Base-by-base conservation (phyloP, 2,888 invertebrate genomes). In the Apomyelois bistriatella region DNA sequence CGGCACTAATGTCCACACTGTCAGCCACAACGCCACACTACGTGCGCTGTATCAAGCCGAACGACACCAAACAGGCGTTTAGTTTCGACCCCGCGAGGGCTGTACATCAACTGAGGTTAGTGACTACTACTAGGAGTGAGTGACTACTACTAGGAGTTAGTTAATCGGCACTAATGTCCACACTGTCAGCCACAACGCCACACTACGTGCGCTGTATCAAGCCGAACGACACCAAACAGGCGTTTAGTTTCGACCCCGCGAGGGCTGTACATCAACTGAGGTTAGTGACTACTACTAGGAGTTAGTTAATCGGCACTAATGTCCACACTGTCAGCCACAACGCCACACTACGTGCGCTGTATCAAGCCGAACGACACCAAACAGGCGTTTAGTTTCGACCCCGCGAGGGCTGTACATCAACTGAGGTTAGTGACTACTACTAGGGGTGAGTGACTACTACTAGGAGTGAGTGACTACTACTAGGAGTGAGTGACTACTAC, bases 141-240 rank as follows among this genome's bases (percentile, higher is more conserved):
- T 22, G n/a, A n/a, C n/a, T n/a, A n/a, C n/a, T n/a, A n/a, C n/a
- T n/a, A n/a, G n/a, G n/a, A n/a, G n/a, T n/a, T n/a, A n/a, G n/a
- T n/a, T n/a, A n/a, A n/a, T 95, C 95, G n/a, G 94, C 96, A 58
- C 85, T 99, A 36, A 99, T 99, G 96, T 84, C 93, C 1, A 98
- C 98, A 0, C 87, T 99, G 53, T 98, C 98, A 65, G 94, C 97
- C 3, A 99, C 99, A 1, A 98, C 98, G 0, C 99, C 99, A 0
- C 99, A 99, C 86, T 99, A 99, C 84, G 97, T 99, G 50, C 94
- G 99, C 16, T 99, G 99, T 80, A 99, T 99, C 74, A 99, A 99
- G 79, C 98, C 98, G 1, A 98, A 98, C 72, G 98, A 98, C 71
- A 91, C 92, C 8, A 98, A 98, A 82, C 83, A 92, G n/a, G 91